phyloP scores from a whole-genome alignment of 2,888 invertebrate species.

The Mesorhabditis spiculigera region DNA sequence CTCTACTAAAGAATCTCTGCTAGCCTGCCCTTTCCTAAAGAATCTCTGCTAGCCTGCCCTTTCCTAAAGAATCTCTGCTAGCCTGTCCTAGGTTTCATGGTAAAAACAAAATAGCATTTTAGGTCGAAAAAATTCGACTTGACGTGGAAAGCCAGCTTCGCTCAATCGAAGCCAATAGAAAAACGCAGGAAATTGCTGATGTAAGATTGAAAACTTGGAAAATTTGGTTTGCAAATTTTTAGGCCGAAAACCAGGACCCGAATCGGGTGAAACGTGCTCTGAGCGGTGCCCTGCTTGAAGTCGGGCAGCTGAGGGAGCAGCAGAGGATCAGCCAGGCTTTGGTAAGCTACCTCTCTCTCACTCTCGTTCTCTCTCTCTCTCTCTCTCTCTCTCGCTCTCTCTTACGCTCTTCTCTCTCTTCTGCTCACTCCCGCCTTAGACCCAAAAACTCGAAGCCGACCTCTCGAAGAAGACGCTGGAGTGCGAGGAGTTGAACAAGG shows the following conservation, averaged over 20 bases:
- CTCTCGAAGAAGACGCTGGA: background rate
- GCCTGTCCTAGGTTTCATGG: background rate
- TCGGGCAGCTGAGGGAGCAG: background rate
- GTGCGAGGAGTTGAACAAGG: background rate
- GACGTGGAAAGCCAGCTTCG: background rate
- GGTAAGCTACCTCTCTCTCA: background rate
- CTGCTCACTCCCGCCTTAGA: background rate
- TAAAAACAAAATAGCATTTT: background rate
- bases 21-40: too few relatives aligned
- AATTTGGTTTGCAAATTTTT: background rate
- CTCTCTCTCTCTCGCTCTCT: background rate
- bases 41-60: too few relatives aligned
- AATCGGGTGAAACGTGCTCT: background rate
- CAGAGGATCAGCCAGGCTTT: background rate
- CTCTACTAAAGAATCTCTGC: too few relatives aligned
- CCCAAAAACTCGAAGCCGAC: background rate
- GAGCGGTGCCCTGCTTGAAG: background rate
- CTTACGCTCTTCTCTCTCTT: background rate
- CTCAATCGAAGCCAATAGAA: background rate
- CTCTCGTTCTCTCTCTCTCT: too few relatives aligned
- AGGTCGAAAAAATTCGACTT: background rate
- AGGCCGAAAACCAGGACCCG: background rate
- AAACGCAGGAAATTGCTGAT: background rate
- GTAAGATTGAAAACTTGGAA: background rate
- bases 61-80: too few relatives aligned